A percentile compares a stretch with the other conserved stretches of the same genome.
These are phyloP conservation scores for Pinctada fucata DNA, from an alignment of 2,888 invertebrate genomes.

Conservation along the genomic window DNA sequence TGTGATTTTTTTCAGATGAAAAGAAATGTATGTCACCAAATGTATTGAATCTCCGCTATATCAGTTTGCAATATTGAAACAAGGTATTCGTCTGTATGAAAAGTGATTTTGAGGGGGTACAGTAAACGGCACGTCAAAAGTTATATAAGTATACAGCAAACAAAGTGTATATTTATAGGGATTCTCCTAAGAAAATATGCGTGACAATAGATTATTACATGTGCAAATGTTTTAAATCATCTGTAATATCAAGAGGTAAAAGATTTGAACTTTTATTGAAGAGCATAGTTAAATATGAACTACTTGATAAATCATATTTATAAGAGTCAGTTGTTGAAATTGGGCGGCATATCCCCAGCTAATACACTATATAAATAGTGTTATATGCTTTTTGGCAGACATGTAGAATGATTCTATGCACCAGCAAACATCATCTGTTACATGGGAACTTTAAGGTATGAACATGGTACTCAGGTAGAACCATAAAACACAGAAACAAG, in stretches of 20 bases:
- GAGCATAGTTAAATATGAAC: background rate
- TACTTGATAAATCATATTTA: background rate
- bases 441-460: background rate
- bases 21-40: too few species aligned
- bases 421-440: background rate
- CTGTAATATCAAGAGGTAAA: background rate
- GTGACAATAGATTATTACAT: background rate
- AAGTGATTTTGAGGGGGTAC: too few species aligned
- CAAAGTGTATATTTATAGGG: constrained; percentile 1
- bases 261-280: background rate
- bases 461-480: too few species aligned
- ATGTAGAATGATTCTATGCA: background rate
- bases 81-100: too few species aligned
- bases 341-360: background rate
- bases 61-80: too few species aligned
- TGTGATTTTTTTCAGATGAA: too few species aligned
- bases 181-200: background rate
- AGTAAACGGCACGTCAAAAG: background rate
- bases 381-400: background rate
- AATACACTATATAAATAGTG: background rate
- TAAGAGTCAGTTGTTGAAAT: background rate
- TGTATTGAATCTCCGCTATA: too few species aligned
- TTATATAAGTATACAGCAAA: background rate
- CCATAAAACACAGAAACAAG: too few species aligned
- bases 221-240: constrained; percentile 2